phyloP scores from a whole-genome alignment of 2,888 invertebrate species.

The Lypha dubia region DNA sequence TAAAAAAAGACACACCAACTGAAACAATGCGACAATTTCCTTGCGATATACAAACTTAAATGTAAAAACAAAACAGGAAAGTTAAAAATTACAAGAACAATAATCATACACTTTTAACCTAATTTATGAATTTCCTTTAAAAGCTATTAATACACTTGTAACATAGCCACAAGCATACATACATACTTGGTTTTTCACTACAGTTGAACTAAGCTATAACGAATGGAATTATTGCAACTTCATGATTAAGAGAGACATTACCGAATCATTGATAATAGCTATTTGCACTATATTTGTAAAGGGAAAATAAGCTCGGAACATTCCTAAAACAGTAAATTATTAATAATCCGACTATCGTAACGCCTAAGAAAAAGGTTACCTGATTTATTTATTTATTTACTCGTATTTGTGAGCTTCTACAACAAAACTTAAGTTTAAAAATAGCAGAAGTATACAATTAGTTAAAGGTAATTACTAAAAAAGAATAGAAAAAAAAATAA shows the following conservation, averaged over 20 bases:
- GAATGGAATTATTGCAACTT: background rate
- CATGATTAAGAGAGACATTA: background rate
- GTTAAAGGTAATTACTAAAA: no score
- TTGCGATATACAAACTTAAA: constrained; percentile 21
- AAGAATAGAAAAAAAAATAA: no score
- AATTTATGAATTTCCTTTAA: constrained; percentile 41
- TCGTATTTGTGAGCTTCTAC: no score
- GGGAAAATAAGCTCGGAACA: no score
- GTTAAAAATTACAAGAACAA: constrained; percentile 36
- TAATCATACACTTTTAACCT: constrained; percentile 39
- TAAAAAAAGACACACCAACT: constrained; percentile 9
- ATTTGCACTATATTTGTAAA: no score
- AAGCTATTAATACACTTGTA: constrained; percentile 1
- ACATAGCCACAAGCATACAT: background rate
- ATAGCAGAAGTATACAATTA: no score
- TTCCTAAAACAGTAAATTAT: no score
- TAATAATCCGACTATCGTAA: no score
- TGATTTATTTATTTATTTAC: no score
- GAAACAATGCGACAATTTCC: constrained; percentile 51
- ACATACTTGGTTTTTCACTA: background rate
- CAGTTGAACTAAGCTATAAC: background rate
- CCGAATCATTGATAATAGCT: no score
- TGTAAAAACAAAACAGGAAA: constrained; percentile 26
- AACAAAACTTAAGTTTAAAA: no score
- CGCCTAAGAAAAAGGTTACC: no score